Evolutionary conservation across 2,113 vertebrate genomes (phyloP), one percentile per base, ranked within the genome.

Genomic region (Entelurus aequoreus): DNA sequence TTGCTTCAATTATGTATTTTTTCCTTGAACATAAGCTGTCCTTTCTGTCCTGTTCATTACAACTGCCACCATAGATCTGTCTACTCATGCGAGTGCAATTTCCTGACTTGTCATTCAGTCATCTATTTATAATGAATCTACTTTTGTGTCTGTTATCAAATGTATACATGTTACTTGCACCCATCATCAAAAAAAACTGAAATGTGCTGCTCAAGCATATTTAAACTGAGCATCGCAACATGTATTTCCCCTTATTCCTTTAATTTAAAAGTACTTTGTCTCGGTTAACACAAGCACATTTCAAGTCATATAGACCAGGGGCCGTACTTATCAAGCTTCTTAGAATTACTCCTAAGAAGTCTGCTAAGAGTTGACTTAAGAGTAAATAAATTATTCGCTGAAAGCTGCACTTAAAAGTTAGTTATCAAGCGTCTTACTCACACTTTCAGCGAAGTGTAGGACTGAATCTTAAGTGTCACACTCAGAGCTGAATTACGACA

Each of bases 11-110:
- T 83, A 83, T 80, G 83, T 86, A 44, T 28, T 28, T 77, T 65
- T 71, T 78, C 74, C 55, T 62, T 69, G 54, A 84, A 78, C 76
- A 87, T 82, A 80, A 79, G 80, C 83, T 88, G 85, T 87, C 76
- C 73, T 70, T 67, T 77, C 82, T 81, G 81, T 86, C 78, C 81
- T 87, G 74, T 80, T 77, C 75, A 86, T 86, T 89, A 86, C 54
- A 73, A 63, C 72, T 76, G 74, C 62, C 68, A 58, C 63, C 57
- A 61, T 62, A 64, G 71, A 71, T 78, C 63, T 69, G 66, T 79
- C 70, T 66, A 69, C 58, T 75, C 71, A 71, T 83, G 77, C 75
- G 83, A 70, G 66, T 61, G 78, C 82, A 79, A 85, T 84, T 86
- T 60, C 65, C 69, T 75, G 49, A 67, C 60, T 68, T 62, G 57